These are phyloP conservation scores for Drosophila auraria DNA, from an alignment of 1,140 invertebrate species.

Conservation along the genomic window DNA sequence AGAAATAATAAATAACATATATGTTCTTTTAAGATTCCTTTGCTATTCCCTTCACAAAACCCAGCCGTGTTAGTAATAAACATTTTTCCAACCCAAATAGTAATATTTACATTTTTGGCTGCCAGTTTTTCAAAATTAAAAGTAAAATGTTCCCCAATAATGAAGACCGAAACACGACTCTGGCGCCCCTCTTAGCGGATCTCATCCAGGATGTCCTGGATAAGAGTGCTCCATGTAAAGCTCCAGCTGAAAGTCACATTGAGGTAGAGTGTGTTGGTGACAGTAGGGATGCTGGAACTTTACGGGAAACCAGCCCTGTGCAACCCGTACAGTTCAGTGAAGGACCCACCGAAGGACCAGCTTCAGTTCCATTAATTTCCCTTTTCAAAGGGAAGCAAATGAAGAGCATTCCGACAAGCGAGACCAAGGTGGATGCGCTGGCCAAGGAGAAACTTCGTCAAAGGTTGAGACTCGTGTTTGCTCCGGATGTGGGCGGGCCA, in stretches of 20 bases:
- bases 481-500: background rate
- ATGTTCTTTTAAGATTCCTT: background rate
- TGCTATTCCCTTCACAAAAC: background rate
- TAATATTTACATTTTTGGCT: background rate
- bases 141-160: slow-evolving; percentile 24
- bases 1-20: too few species aligned
- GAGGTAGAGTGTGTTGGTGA: slow-evolving; percentile 3
- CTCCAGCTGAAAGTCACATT: background rate
- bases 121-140: slow-evolving; percentile 1
- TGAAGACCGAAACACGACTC: background rate
- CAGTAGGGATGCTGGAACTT: background rate
- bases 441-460: background rate
- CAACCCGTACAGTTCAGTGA: too few species aligned
- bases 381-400: background rate
- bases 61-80: background rate
- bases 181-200: slow-evolving; percentile 19
- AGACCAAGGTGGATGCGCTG: background rate
- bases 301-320: background rate
- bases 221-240: background rate
- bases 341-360: background rate
- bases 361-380: background rate
- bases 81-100: background rate
- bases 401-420: background rate
- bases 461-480: background rate
- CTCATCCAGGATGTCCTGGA: slow-evolving; percentile 34